Evolutionary conservation across 2,113 vertebrate genomes (phyloP).

Genomic region (Origma solitaria): DNA sequence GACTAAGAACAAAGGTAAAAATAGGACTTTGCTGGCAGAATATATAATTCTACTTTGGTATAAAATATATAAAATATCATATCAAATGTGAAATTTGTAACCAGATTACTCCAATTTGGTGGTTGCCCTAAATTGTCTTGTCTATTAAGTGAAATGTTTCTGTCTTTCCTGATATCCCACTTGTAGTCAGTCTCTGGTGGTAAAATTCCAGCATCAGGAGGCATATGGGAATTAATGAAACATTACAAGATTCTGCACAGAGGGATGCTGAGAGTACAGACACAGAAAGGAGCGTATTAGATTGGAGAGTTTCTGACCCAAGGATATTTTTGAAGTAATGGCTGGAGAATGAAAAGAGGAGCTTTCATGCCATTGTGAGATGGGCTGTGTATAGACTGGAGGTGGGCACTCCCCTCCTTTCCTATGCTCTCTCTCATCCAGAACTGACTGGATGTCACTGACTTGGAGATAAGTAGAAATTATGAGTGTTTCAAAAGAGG

Average conservation of each 20-base stretch:
- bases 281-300: not conserved
- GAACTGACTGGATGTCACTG: not conserved
- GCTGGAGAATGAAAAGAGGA: not conserved
- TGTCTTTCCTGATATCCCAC: not conserved
- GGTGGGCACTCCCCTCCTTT: not conserved
- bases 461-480: not conserved
- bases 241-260: not conserved
- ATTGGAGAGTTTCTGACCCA: not conserved
- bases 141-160: not conserved
- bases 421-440: not conserved
- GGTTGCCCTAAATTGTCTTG: not conserved
- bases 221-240: not conserved
- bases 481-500: not conserved
- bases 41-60: not conserved
- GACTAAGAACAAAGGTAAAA: not conserved
- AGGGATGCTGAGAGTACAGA: not conserved
- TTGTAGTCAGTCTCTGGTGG: not conserved
- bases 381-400: not conserved
- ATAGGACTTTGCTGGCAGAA: not conserved
- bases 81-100: not conserved
- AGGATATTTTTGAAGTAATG: not conserved
- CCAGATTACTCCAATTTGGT: not conserved
- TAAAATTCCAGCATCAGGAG: not conserved
- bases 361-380: not conserved
- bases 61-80: not conserved